Percentiles rank a stretch among this genome's conserved stretches.
phyloP scores from a whole-genome alignment of 2,888 invertebrate species.

The Prosapia bicincta region DNA sequence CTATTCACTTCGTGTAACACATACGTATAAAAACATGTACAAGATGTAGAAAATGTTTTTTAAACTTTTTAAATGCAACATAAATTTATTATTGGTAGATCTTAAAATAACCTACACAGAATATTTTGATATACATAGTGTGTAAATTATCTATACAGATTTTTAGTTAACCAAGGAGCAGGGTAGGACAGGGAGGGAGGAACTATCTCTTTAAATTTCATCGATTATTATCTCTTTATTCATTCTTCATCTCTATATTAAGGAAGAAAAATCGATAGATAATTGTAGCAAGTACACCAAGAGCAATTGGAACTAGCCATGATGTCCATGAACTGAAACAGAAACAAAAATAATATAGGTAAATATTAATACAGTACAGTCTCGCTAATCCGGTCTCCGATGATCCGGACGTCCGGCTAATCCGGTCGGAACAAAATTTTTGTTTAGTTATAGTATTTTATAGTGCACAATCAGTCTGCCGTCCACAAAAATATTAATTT shows the following conservation, averaged over 20 bases:
- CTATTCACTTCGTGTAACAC: neutral
- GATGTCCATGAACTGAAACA: constrained; percentile 50
- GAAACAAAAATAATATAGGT: constrained; percentile 37
- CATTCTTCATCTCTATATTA: no score
- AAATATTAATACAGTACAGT: no score
- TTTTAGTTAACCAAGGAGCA: neutral
- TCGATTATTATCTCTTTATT: no score
- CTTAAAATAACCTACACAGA: no score
- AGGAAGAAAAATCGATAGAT: constrained; percentile 49
- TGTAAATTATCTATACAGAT: no score
- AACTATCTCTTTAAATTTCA: neutral
- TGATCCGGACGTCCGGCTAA: no score
- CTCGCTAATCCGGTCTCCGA: no score
- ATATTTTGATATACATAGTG: no score
- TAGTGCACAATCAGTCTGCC: no score
- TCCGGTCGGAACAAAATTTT: no score
- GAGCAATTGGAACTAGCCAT: constrained; percentile 50
- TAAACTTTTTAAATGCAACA: neutral
- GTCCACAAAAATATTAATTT: no score
- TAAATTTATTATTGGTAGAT: neutral
- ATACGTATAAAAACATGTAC: neutral
- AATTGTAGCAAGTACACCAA: constrained; percentile 49
- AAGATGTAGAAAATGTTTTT: neutral
- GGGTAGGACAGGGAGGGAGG: neutral
- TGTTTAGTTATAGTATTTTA: no score